phyloP scores from a whole-genome alignment of 1,140 invertebrate genomes.

The Yoshiicerus persimilis region DNA sequence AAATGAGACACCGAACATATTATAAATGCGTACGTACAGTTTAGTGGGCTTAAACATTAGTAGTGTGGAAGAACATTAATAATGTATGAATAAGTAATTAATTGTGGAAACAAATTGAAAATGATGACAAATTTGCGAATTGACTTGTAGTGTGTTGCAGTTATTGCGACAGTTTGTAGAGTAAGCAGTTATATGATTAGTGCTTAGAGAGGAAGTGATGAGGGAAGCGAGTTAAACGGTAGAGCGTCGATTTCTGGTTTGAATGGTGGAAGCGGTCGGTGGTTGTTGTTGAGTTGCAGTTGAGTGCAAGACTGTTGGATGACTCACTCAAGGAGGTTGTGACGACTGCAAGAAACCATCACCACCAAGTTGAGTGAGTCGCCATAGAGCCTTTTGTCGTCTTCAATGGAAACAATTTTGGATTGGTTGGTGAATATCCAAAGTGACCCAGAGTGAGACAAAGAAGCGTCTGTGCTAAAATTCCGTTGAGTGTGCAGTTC shows the following conservation, averaged over 20 bases:
- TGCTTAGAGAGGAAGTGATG: not conserved
- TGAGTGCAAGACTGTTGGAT: slow-evolving; percentile 33
- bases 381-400: slow-evolving; percentile 23
- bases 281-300: not conserved
- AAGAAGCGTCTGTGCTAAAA: not conserved
- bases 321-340: slow-evolving; percentile 51
- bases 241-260: not conserved
- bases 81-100: too few relatives aligned
- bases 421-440: not conserved
- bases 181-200: not conserved
- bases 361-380: slow-evolving; percentile 51
- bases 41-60: too few relatives aligned
- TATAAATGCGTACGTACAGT: too few relatives aligned
- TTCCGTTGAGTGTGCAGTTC: not conserved
- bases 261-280: not conserved
- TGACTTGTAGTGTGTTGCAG: too few relatives aligned
- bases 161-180: too few relatives aligned
- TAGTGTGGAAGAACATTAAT: too few relatives aligned
- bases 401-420: not conserved
- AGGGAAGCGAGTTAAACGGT: not conserved
- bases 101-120: too few relatives aligned
- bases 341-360: slow-evolving; percentile 46
- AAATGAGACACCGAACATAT: too few relatives aligned
- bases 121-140: too few relatives aligned
- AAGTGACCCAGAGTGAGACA: not conserved